phyloP scores from a whole-genome alignment of 1,140 invertebrate genomes.

The Steinernema khuongi region DNA sequence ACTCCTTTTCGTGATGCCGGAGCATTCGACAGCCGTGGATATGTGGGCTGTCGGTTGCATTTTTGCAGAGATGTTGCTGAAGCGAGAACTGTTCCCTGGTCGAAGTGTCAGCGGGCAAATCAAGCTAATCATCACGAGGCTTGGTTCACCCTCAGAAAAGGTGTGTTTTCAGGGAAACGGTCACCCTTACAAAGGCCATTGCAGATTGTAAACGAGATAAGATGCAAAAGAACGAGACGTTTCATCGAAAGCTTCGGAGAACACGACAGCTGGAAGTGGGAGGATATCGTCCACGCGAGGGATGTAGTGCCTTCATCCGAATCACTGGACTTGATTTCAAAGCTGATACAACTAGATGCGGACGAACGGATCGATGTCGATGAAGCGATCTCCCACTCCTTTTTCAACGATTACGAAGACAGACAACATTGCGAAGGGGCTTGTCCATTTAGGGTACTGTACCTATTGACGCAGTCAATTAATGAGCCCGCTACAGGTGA shows the following conservation, averaged over 20 bases:
- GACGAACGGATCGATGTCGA: conserved; percentile 41
- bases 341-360: conserved; percentile 41
- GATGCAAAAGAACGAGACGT: conserved; percentile 47
- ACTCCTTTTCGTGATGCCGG: conserved; percentile 93
- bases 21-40: conserved; percentile 72
- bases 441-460: conserved; percentile 48
- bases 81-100: conserved; percentile 92
- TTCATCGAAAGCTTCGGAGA: conserved; percentile 43
- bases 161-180: conserved; percentile 27
- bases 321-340: conserved; percentile 46
- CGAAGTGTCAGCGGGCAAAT: conserved; percentile 51
- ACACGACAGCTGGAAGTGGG: conserved; percentile 31
- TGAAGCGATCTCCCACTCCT: conserved; percentile 43
- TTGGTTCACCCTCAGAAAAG: conserved; percentile 49
- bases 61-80: conserved; percentile 86
- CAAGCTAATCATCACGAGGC: conserved; percentile 43
- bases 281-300: conserved; percentile 40
- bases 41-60: conserved; percentile 99
- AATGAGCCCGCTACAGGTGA: conserved; percentile 42
- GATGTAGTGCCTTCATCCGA: conserved; percentile 29
- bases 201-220: conserved; percentile 45
- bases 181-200: conserved; percentile 13
- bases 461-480: neutral
- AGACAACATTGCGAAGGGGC: conserved; percentile 31
- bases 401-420: conserved; percentile 37